Conservation (phyloP, 1,140 invertebrate species). For the Eriocheir sinensis region DNA sequence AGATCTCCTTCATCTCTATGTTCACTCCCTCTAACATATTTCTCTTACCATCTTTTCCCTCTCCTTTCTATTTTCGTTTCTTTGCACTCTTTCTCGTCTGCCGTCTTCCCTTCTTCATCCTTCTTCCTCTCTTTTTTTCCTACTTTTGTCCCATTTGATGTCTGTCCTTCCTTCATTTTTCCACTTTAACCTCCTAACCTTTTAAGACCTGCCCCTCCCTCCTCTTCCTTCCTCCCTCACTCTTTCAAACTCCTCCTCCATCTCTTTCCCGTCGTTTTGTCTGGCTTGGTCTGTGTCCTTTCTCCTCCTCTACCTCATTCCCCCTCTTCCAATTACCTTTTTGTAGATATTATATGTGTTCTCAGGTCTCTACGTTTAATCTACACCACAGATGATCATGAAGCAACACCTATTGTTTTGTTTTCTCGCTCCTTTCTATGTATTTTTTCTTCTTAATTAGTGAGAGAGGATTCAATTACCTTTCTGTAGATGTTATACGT, state of each 20-base stretch:
- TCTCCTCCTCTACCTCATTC: not conserved
- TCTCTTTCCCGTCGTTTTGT: not conserved
- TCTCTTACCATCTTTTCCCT: not conserved
- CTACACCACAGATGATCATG: too few relatives aligned
- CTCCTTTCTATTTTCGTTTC: slow-evolving; percentile 19
- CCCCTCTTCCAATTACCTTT: too few relatives aligned
- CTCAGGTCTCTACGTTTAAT: too few relatives aligned
- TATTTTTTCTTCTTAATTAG: too few relatives aligned
- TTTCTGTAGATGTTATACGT: too few relatives aligned
- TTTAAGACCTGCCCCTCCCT: not conserved
- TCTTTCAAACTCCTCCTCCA: not conserved
- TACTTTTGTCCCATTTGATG: not conserved
- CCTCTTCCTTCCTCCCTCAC: not conserved
- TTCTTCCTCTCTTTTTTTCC: slow-evolving; percentile 35
- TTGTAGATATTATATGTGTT: too few relatives aligned
- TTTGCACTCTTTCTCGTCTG: slow-evolving; percentile 35
- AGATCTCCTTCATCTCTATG: too few relatives aligned
- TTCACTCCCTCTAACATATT: not conserved
- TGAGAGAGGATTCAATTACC: too few relatives aligned
- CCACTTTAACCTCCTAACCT: not conserved
- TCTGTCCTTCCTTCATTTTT: not conserved
- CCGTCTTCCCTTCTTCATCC: not conserved
- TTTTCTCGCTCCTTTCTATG: too few relatives aligned
- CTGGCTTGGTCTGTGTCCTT: too few relatives aligned
- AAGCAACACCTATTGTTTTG: too few relatives aligned